Percentiles rank a stretch among this genome's conserved stretches.
phyloP scores from a whole-genome alignment of 2,888 invertebrate species.

The Erebia epiphron region DNA sequence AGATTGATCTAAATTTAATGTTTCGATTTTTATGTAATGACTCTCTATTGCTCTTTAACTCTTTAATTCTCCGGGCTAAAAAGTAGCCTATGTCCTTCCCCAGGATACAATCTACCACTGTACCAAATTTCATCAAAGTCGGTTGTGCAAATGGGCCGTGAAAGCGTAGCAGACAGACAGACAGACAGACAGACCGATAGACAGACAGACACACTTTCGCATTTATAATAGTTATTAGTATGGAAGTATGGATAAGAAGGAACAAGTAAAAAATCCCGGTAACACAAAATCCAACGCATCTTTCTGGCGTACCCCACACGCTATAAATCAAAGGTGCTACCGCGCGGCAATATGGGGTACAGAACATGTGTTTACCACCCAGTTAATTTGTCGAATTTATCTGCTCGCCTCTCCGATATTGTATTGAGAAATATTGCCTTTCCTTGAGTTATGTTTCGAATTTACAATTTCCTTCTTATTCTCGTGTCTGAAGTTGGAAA shows the following conservation, averaged over 20 bases:
- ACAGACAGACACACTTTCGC: no score
- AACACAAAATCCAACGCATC: conserved; percentile 41
- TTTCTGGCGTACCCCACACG: conserved; percentile 51
- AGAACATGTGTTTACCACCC: conserved; percentile 81
- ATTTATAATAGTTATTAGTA: no score
- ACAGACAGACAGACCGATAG: no score
- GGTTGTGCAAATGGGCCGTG: no score
- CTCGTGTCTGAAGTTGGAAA: background rate
- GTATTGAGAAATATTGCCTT: conserved; percentile 77
- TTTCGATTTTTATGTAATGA: no score
- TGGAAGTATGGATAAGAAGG: background rate
- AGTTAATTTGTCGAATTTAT: conserved; percentile 83
- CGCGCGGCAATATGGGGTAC: conserved; percentile 79
- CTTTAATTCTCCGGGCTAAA: no score
- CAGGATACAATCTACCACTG: no score
- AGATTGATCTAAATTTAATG: no score
- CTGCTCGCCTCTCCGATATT: conserved; percentile 70
- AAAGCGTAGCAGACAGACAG: no score
- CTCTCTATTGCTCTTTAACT: no score
- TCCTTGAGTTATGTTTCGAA: conserved; percentile 50
- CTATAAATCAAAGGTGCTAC: conserved; percentile 79
- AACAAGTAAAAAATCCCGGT: conserved; percentile 41
- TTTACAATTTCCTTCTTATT: background rate
- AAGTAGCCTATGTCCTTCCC: no score
- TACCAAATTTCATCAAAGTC: no score